phyloP scores from a whole-genome alignment of 2,888 invertebrate genomes.

The Phaedon cochleariae region DNA sequence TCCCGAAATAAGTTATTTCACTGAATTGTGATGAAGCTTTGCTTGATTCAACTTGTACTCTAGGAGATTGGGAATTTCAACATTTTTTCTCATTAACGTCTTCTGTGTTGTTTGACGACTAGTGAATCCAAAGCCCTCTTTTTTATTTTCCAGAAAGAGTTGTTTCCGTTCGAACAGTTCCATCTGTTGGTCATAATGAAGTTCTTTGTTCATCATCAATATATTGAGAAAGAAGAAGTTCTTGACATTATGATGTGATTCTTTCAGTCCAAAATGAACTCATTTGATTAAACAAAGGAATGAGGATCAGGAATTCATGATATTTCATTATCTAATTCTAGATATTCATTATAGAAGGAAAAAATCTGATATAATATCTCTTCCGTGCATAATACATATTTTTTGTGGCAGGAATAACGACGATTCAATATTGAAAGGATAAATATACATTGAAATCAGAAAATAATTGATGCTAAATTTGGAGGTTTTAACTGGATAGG shows the following conservation, averaged over 20 bases:
- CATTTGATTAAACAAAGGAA: not conserved
- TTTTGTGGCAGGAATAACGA: too few species aligned
- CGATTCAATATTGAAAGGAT: too few species aligned
- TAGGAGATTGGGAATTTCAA: not conserved
- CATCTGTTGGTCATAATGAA: constrained; percentile 24
- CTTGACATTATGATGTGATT: constrained; percentile 4
- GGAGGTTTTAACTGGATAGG: too few species aligned
- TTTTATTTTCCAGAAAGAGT: constrained; percentile 22
- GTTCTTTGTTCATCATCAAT: constrained; percentile 30
- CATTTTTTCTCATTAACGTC: constrained; percentile 30
- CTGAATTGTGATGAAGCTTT: too few species aligned
- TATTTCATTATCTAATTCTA: too few species aligned
- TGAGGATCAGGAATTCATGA: not conserved
- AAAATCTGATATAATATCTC: too few species aligned
- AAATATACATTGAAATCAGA: too few species aligned
- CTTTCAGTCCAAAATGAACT: not conserved
- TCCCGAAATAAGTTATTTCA: too few species aligned
- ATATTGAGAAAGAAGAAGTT: constrained; percentile 22
- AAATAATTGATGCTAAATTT: too few species aligned
- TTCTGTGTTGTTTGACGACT: constrained; percentile 26
- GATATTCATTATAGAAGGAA: too few species aligned
- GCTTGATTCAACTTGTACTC: constrained; percentile 6
- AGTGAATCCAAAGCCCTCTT: constrained; percentile 29
- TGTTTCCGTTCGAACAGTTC: constrained; percentile 25
- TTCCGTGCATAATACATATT: too few species aligned